Percentiles rank a stretch among this genome's conserved stretches.
Conservation (phyloP, 2,888 invertebrate species). For the Cosmorhoe ocellata region DNA sequence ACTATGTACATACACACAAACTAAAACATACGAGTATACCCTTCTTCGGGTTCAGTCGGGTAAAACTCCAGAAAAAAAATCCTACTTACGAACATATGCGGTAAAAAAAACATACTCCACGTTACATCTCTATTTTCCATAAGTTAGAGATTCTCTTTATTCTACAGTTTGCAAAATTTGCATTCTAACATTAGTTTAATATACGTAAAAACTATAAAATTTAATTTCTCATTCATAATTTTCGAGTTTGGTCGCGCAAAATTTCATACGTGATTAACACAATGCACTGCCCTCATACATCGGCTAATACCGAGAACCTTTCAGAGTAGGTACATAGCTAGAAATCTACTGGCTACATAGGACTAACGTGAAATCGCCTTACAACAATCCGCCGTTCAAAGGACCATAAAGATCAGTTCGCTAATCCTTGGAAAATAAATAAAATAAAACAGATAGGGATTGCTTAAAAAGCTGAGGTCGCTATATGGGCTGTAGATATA, state of each 20-base stretch:
- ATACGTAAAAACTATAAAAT: conserved; percentile 28
- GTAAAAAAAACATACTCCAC: no score
- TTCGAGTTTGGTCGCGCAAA: conserved; percentile 33
- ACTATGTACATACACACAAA: no score
- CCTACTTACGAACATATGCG: no score
- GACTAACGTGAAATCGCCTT: conserved; percentile 47
- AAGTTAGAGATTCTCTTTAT: no score
- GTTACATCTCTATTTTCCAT: no score
- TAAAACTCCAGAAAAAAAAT: no score
- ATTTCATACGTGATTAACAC: conserved; percentile 43
- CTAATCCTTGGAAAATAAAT: conserved; percentile 62
- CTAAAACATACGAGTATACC: no score
- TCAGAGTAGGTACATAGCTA: conserved; percentile 12
- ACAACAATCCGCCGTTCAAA: conserved; percentile 65
- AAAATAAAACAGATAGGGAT: conserved; percentile 49
- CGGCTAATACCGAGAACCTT: conserved; percentile 45
- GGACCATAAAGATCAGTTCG: conserved; percentile 61
- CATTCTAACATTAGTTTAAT: conserved; percentile 3
- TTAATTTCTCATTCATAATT: conserved; percentile 30
- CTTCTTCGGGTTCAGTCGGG: no score
- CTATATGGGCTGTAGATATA: neutral
- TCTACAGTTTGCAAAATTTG: no score
- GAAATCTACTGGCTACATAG: conserved; percentile 18
- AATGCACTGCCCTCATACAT: conserved; percentile 40
- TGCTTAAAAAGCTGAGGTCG: neutral